Percentiles rank a stretch among this genome's conserved stretches.
phyloP scores from a whole-genome alignment of 1,140 invertebrate species.

The Hestina assimilis region DNA sequence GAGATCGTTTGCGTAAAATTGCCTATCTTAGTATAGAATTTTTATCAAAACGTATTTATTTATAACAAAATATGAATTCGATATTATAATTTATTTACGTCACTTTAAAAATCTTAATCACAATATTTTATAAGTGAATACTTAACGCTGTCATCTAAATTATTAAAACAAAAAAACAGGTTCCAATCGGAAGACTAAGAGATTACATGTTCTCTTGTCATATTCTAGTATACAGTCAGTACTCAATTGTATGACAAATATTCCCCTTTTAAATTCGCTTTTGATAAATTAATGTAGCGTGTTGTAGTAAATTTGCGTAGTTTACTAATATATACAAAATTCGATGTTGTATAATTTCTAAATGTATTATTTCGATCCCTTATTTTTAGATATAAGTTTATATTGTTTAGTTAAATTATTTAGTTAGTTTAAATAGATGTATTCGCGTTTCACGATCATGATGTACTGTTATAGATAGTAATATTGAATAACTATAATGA shows the following conservation, averaged over 20 bases:
- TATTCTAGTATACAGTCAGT: not conserved
- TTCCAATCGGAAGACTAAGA: not conserved
- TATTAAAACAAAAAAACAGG: no score
- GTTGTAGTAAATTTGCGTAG: conserved; percentile 7
- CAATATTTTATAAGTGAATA: no score
- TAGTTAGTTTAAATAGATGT: conserved; percentile 26
- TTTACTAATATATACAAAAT: conserved; percentile 9
- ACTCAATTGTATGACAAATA: conserved; percentile 2
- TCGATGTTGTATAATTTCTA: conserved; percentile 32
- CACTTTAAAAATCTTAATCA: no score
- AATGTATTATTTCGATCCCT: conserved; percentile 27
- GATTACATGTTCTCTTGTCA: not conserved
- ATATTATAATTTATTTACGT: no score
- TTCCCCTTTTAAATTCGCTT: conserved; percentile 13
- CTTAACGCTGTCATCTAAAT: no score
- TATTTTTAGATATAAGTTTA: conserved; percentile 31
- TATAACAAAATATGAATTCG: no score
- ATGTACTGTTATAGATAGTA: not conserved
- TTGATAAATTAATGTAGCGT: conserved; percentile 3
- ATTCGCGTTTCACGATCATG: not conserved
- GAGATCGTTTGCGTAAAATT: not conserved
- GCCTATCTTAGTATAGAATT: not conserved
- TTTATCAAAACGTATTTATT: not conserved
- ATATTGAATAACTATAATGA: not conserved
- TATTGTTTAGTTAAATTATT: conserved; percentile 44